Conservation (phyloP, 2,888 invertebrate genomes). For the Drosophila nigricruria region DNA sequence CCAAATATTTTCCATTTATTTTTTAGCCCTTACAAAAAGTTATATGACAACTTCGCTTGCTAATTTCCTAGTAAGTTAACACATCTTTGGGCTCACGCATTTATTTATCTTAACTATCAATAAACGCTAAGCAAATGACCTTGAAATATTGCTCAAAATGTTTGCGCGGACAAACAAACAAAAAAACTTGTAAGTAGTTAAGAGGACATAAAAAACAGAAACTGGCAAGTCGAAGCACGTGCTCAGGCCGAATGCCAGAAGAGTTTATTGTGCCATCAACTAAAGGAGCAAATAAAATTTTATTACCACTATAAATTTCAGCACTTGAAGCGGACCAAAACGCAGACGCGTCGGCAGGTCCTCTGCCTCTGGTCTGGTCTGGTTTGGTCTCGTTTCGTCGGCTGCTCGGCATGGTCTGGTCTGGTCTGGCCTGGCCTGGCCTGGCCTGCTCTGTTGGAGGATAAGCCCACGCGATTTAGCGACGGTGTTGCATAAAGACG, state of each 20-base stretch:
- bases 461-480: conserved; percentile 79
- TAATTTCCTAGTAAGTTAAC: conserved; percentile 5
- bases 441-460: conserved; percentile 42
- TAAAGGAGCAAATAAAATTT: conserved; percentile 82
- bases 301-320: conserved; percentile 81
- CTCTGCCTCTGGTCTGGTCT: conserved; percentile 21
- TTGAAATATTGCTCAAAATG: conserved; percentile 53
- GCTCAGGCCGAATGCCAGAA: conserved; percentile 68
- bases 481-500: conserved; percentile 66
- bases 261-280: conserved; percentile 81
- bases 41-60: background rate
- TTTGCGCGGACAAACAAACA: conserved; percentile 16
- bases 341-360: conserved; percentile 66
- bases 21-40: background rate
- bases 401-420: conserved; percentile 45
- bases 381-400: conserved; percentile 28
- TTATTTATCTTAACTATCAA: conserved; percentile 23
- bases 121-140: conserved; percentile 55
- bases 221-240: conserved; percentile 67
- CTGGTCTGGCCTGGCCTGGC: too few relatives aligned
- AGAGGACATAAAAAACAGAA: conserved; percentile 40
- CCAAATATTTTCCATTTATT: background rate
- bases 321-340: conserved; percentile 69
- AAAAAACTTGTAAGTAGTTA: conserved; percentile 42
- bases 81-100: conserved; percentile 29